Evolutionary conservation across 1,140 invertebrate species (phyloP), one percentile per base, ranked within the genome.

Genomic region (Macrobrachium rosenbergii): DNA sequence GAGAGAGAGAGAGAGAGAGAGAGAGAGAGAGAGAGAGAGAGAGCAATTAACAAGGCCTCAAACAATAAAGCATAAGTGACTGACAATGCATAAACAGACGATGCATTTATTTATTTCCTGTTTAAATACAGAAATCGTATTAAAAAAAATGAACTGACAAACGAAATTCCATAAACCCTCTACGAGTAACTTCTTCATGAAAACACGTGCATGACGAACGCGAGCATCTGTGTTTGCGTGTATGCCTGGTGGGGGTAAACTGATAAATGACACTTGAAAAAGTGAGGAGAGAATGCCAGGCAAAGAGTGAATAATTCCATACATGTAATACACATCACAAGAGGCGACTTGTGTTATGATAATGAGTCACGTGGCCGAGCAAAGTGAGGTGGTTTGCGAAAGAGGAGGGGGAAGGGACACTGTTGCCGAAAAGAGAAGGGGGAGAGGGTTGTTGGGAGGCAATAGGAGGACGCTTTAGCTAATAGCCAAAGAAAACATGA

Each of bases 401-500:
- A 6, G 64, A 23, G 78, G 67, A 17, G 43, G 69, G 67, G 21
- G 67, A 58, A 63, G n/a, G 67, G 59, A 52, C 0, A 37, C 11
- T 58, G 14, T 10, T 43, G 78, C 0, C 0, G 23, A 67, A 10
- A 17, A 23, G 17, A 3, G 64, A 16, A 16, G 23, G 17, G 17
- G 64, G 64, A 17, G n/a, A 19, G 43, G 59, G 59, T n/a, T 11
- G 58, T 52, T 45, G 12, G 19, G 78, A 59, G 17, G 58, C n/a
- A 11, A n/a, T 23, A 62, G 60, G 77, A 59, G 62, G 64, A 79
- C 78, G 80, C 52, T 8, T 52, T 52, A 52, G 52, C 72, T 88
- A 88, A 88, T 88, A 88, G 86, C 73, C 86, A 64, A 88, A 83
- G 86, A 88, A 88, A 88, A 88, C 86, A 88, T 69, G 86, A 76